Percentiles rank a stretch among this genome's conserved stretches.
Evolutionary conservation across 2,888 invertebrate species (phyloP).

Genomic region (Cephus runcator): DNA sequence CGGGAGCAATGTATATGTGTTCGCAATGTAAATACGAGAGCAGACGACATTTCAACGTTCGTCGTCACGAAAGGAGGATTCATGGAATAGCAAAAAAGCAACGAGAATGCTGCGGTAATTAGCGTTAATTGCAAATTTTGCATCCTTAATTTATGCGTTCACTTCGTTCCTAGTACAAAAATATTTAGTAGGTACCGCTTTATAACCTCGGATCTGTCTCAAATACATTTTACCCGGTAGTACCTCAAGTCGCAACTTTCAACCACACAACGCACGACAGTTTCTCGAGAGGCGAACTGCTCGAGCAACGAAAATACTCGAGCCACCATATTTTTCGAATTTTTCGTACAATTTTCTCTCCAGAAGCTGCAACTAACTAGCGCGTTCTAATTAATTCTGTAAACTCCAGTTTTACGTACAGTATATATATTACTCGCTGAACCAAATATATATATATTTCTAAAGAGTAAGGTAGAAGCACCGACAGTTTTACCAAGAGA

Average conservation of each 20-base stretch:
- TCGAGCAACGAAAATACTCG: background rate
- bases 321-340: background rate
- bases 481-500: background rate
- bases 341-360: background rate
- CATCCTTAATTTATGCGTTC: background rate
- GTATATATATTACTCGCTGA: background rate
- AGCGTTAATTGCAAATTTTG: background rate
- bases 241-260: background rate
- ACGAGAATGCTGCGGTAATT: constrained; percentile 41
- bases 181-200: background rate
- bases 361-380: background rate
- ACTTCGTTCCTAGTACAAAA: background rate
- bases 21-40: constrained; percentile 37
- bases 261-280: background rate
- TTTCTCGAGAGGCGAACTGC: background rate
- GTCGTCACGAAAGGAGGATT: constrained; percentile 44
- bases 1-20: constrained; percentile 26
- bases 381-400: background rate
- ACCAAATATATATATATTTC: background rate
- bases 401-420: background rate
- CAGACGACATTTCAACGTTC: constrained; percentile 37
- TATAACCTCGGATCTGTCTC: background rate
- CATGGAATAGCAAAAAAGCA: constrained; percentile 25
- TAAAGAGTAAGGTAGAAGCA: background rate
- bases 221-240: background rate